Base-by-base conservation (phyloP, 2,797 vertebrate species). In the Petrocephalus schoutedeni region DNA sequence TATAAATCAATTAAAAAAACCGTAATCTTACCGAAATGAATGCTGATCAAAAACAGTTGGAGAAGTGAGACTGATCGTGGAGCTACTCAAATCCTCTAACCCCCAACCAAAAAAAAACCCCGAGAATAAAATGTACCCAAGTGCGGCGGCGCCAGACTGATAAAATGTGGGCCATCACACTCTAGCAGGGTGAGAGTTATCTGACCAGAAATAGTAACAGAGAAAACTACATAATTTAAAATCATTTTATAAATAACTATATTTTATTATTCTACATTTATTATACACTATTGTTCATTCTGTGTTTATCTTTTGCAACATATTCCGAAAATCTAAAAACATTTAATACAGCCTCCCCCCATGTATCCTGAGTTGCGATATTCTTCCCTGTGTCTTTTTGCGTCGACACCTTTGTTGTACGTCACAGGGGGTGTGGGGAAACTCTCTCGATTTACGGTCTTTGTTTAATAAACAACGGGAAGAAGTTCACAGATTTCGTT, bases 21-120 rank as follows among this genome's bases (percentile, higher is more conserved):
- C 32, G 41, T n/a, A 49, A n/a, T 92, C 95, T 95, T 91, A 96
- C 96, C 95, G 95, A 96, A 95, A 95, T 95, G 87, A 96, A 94
- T 95, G 93, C 95, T 95, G 95, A 95, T 96, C 95, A 94, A 95
- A 95, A 96, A 94, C 93, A 94, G 94, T 94, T 92, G 88, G 89
- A 92, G 87, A 92, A 94, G 91, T 91, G 90, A 91, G 89, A 90
- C 93, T 94, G 92, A 90, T 87, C 91, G 90, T 89, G 90, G 91
- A 87, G 90, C 90, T 91, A 87, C 89, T 89, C 91, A 86, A 89
- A 87, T 87, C 51, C 86, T 88, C 84, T 90, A 58, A 85, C 91
- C 87, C 92, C 83, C 93, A 61, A 85, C 87, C 3, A 51, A 93
- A 94, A 95, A 92, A 94, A 94, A 95, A 95, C 91, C 87, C 90